A percentile compares a stretch with the other conserved stretches of the same genome.
phyloP scores from a whole-genome alignment of 2,113 vertebrate species.

The Cephalophus harveyi region DNA sequence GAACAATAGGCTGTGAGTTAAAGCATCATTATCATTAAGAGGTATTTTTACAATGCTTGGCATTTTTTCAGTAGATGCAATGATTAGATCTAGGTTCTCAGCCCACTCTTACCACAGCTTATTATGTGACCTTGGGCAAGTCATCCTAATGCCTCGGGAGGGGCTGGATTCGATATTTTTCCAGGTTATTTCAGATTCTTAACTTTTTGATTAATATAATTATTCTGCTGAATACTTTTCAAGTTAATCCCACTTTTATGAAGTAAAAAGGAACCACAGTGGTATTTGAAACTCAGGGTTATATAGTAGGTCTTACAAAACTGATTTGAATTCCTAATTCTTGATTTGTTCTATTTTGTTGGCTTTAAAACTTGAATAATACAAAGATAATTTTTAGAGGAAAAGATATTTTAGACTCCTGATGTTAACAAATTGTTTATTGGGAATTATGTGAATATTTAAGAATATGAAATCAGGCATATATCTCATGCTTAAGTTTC shows the following conservation, averaged over 20 bases:
- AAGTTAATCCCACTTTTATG: background rate
- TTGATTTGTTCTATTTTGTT: background rate
- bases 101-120: background rate
- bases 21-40: slow-evolving; percentile 37
- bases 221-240: background rate
- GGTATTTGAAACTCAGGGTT: background rate
- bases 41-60: slow-evolving; percentile 25
- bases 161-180: background rate
- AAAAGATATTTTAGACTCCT: background rate
- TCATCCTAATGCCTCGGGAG: background rate
- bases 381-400: background rate
- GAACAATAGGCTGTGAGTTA: slow-evolving; percentile 46
- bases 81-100: slow-evolving; percentile 15
- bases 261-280: background rate
- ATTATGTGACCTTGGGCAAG: background rate
- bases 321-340: background rate
- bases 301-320: background rate
- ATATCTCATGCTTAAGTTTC: background rate
- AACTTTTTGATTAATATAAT: background rate
- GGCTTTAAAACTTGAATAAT: background rate
- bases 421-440: background rate
- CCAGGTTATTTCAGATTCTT: background rate
- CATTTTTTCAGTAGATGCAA: slow-evolving; percentile 22
- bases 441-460: background rate
- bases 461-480: background rate